Evolutionary conservation across 2,113 vertebrate species (phyloP).

Genomic region (Triplophysa rosa): DNA sequence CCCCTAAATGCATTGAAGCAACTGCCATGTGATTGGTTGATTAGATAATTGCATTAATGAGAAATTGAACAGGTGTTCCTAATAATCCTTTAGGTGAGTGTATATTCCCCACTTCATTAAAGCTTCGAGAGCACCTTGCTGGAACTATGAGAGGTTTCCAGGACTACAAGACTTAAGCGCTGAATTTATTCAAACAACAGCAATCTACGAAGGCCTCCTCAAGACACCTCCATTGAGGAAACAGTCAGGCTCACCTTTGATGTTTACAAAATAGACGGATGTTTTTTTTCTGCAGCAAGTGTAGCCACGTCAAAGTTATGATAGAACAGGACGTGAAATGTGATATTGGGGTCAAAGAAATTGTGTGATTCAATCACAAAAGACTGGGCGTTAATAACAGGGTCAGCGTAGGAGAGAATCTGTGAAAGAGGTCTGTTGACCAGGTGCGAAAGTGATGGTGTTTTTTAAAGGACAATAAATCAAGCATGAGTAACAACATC

Average conservation of each 20-base stretch:
- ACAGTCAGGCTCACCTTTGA: neutral
- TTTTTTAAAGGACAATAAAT: neutral
- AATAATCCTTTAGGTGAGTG: too few relatives aligned
- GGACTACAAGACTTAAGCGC: neutral
- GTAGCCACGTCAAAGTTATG: neutral
- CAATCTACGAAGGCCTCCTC: neutral
- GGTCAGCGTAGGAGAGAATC: neutral
- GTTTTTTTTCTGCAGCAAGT: neutral
- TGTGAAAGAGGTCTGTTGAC: neutral
- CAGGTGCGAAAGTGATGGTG: neutral
- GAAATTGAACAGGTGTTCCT: too few relatives aligned
- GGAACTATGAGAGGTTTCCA: constrained; percentile 14
- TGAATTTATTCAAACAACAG: neutral
- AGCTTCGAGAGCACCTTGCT: constrained; percentile 19
- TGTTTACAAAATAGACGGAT: too few relatives aligned
- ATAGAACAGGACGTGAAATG: neutral
- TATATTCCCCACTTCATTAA: constrained; percentile 11
- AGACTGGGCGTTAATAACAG: neutral
- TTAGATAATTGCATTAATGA: too few relatives aligned
- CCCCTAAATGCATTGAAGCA: too few relatives aligned
- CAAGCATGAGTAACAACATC: neutral
- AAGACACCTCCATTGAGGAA: neutral
- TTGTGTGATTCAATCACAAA: neutral
- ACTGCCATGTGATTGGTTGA: too few relatives aligned
- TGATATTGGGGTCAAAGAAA: neutral